Base-by-base conservation (phyloP, 2,797 vertebrate genomes). In the Enteromius trimaculatus region DNA sequence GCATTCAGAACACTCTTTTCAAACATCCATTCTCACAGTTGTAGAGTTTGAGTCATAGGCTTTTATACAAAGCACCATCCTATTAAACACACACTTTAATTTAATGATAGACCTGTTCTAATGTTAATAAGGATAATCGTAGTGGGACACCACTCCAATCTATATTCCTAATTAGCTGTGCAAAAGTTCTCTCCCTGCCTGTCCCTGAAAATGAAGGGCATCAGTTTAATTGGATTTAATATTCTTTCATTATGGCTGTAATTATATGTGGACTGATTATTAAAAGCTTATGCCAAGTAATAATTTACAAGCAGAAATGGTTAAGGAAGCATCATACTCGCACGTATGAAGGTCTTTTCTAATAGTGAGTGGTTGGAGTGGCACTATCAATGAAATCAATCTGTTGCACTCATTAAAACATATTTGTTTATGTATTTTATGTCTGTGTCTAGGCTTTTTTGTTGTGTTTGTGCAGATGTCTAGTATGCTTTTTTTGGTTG, bases 211-310 rank as follows among this genome's bases (percentile, higher is more conserved):
- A 66, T 34, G 2, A 65, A 31, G 62, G 68, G n/a, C 6, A 68
- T 83, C 31, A 44, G 39, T 31, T 76, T 83, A 88, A 88, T 75
- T 77, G 47, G 37, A 74, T 49, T 79, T 81, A 83, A 75, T 81
- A 84, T 71, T 76, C 44, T 80, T 85, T 79, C 29, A 86, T 81
- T 78, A 81, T 53, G n/a, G 14, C 51, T 62, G 26, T 64, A 77
- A 84, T 88, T 78, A 87, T 85, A 81, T 72, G 17, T 69, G 58
- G 34, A 31, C 75, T 65, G 66, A 64, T 83, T 68, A 64, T 62
- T 21, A 44, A 51, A 79, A 70, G 78, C 10, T n/a, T 76, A 13
- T 44, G 29, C 3, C 14, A 81, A 76, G 55, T 79, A 69, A 37
- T 16, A 5, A 39, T 82, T 71, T 80, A 69, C 84, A 83, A 86